Evolutionary conservation across 2,888 invertebrate species (phyloP).

Genomic region (Drosophila hamatofila): DNA sequence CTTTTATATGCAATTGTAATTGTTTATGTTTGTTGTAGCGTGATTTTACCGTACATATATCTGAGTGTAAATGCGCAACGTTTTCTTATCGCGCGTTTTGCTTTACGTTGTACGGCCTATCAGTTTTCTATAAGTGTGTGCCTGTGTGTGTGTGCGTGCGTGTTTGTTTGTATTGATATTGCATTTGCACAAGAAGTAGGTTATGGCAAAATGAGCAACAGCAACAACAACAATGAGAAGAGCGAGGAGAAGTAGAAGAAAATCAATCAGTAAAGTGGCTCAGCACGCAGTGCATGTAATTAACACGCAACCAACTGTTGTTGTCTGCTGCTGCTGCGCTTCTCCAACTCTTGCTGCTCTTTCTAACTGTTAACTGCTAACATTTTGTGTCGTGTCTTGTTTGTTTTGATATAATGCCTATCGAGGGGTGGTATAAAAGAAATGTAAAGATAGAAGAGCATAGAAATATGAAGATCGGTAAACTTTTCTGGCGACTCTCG

Average conservation of each 20-base stretch:
- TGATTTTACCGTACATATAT: conserved; percentile 9
- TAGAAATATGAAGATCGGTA: neutral
- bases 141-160: conserved; percentile 18
- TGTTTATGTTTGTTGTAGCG: conserved; percentile 1
- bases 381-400: conserved; percentile 47
- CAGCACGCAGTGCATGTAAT: conserved; percentile 60
- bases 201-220: conserved; percentile 70
- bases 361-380: conserved; percentile 21
- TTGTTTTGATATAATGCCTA: conserved; percentile 16
- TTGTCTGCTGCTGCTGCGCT: conserved; percentile 1
- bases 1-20: neutral
- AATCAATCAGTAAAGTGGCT: conserved; percentile 63
- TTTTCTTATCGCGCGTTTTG: conserved; percentile 69
- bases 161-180: conserved; percentile 43
- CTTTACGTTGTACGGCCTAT: conserved; percentile 48
- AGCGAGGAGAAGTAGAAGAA: conserved; percentile 30
- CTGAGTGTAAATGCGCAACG: conserved; percentile 68
- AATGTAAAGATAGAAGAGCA: neutral
- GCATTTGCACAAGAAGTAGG: conserved; percentile 73
- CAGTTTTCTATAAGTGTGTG: conserved; percentile 45
- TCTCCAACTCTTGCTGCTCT: conserved; percentile 5
- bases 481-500: neutral
- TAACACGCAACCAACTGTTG: conserved; percentile 72
- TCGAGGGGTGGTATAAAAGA: neutral
- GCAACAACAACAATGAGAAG: conserved; percentile 17